A percentile compares a stretch with the other conserved stretches of the same genome.
Evolutionary conservation across 1,140 invertebrate species (phyloP).

Genomic region (Drosophila lacertosa): DNA sequence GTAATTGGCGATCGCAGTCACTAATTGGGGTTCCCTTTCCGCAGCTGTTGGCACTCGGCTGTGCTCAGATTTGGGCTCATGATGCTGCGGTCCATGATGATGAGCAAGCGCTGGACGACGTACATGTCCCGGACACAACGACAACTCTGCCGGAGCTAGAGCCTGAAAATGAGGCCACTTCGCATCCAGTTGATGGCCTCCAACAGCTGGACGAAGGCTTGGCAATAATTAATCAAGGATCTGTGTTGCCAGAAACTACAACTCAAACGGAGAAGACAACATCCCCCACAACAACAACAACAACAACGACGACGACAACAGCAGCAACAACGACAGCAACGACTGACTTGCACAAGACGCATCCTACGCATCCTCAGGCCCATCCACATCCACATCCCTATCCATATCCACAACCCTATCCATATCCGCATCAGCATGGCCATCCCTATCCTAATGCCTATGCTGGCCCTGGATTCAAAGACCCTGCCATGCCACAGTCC

Average conservation of each 20-base stretch:
- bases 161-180: slow-evolving; percentile 13
- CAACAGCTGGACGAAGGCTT: slow-evolving; percentile 36
- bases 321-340: slow-evolving; percentile 30
- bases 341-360: slow-evolving; percentile 20
- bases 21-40: background rate
- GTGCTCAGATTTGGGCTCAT: slow-evolving; percentile 3
- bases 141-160: slow-evolving; percentile 27
- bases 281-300: slow-evolving; percentile 30
- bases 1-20: background rate
- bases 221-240: background rate
- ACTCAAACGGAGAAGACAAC: slow-evolving; percentile 29
- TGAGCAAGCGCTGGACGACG: slow-evolving; percentile 42
- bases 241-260: slow-evolving; percentile 43
- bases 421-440: no score
- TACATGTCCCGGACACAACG: slow-evolving; percentile 19
- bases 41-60: slow-evolving; percentile 49
- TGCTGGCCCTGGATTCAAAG: background rate
- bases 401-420: background rate
- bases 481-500: background rate
- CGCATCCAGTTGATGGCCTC: slow-evolving; percentile 26
- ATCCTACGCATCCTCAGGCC: background rate
- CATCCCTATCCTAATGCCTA: slow-evolving; percentile 19
- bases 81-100: slow-evolving; percentile 32
- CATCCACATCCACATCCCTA: slow-evolving; percentile 4
- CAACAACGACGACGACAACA: slow-evolving; percentile 38